Base-by-base conservation (phyloP, 1,140 invertebrate genomes). In the Euura saliciscinereae region DNA sequence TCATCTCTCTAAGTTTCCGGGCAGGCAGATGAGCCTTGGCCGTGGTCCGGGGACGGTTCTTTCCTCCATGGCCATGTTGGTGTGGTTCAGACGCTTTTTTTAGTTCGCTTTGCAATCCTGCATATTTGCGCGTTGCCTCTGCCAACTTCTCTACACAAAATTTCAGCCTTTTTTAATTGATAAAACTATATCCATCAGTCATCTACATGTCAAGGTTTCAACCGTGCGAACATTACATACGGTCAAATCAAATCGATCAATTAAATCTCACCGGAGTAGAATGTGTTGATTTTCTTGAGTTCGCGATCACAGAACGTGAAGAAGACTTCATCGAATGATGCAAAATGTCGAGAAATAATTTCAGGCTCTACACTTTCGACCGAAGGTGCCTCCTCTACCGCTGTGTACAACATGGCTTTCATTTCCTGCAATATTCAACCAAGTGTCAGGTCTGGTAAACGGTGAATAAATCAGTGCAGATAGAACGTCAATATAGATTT, bases 271-370 rank as follows among this genome's bases (percentile, higher is more conserved):
- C 95, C 95, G 84, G 96, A 96, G 87, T 97, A 99, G 88, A 99
- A 99, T 70, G 96, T 98, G 80, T 98, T 98, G 66, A 99, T 98
- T 90, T 98, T 99, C 74, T 95, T 93, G 8, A 98, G 87, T 88
- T 99, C 97, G 84, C 97, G 96, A 85, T 98, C 97, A 89, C 96
- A 98, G 80, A 95, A 98, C 79, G 95, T 94, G 83, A 98, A 97
- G 87, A 99, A 99, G 73, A 95, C 93, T 86, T 99, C 97, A 88
- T 98, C 97, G 87, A 99, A 99, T 77, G 96, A 95, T 1, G 96
- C 96, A 91, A 96, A 97, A 82, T 97, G 97, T 75, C 97, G 88
- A 44, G 94, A 93, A 65, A 97, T 89, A 43, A 96, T 92, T 83
- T 96, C 95, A n/a, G 93, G 93, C 80, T 97, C 96, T 3, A 95